Conservation (phyloP, 1,140 invertebrate species). For the Galleria mellonella region DNA sequence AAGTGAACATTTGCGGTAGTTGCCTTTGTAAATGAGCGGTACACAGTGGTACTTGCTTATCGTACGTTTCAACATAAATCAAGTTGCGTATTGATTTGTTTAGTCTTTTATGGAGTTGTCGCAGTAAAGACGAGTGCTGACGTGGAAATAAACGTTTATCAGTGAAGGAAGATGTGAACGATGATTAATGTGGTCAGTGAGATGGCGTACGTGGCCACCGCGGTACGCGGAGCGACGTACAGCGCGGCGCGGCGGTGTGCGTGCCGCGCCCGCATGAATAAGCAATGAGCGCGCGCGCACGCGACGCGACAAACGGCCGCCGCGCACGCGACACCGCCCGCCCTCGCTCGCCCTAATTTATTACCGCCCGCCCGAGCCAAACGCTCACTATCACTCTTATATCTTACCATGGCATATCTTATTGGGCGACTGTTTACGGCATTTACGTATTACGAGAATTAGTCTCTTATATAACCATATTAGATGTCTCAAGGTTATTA, state of each 20-base stretch:
- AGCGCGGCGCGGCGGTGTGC: conserved; percentile 17
- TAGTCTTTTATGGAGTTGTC: no score
- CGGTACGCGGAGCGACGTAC: not conserved
- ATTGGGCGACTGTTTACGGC: conserved; percentile 12
- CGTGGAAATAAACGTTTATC: conserved; percentile 13
- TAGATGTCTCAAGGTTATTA: not conserved
- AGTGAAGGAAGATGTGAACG: conserved; percentile 10
- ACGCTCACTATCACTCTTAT: conserved; percentile 48
- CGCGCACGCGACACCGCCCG: conserved; percentile 47
- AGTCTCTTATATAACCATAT: not conserved
- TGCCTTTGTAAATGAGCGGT: not conserved
- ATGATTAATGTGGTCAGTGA: conserved; percentile 10
- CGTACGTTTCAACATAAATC: no score
- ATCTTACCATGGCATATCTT: conserved; percentile 52
- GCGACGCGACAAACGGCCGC: conserved; percentile 60
- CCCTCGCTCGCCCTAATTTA: conserved; percentile 39
- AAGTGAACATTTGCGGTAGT: no score
- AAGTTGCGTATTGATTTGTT: no score
- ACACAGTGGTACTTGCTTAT: no score
- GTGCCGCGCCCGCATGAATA: conserved; percentile 60
- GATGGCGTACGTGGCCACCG: not conserved
- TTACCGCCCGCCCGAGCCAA: conserved; percentile 39
- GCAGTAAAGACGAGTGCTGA: conserved; percentile 1
- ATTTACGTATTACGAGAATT: conserved; percentile 6
- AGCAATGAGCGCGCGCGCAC: conserved; percentile 70